These are phyloP conservation scores for Neofelis nebulosa DNA, from an alignment of 2,113 vertebrate genomes.

Conservation along the genomic window DNA sequence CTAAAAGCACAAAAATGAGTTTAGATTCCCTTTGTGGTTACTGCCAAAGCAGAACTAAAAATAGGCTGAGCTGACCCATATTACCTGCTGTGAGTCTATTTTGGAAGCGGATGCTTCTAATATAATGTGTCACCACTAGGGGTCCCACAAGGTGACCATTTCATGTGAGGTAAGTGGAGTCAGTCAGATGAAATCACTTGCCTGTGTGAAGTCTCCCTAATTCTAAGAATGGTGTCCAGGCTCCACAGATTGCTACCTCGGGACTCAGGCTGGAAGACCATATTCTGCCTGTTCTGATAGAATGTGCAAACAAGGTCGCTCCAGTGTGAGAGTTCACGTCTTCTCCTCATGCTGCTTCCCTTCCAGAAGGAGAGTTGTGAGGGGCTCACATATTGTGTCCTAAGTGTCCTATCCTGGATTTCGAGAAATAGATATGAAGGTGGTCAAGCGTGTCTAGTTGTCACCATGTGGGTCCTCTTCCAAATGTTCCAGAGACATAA, in stretches of 20 bases:
- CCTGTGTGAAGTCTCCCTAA: not conserved
- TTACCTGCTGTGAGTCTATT: not conserved
- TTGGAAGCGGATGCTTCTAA: not conserved
- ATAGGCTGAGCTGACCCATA: not conserved
- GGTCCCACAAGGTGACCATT: not conserved
- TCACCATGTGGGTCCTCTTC: not conserved
- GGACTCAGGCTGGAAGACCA: not conserved
- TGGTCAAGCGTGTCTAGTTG: not conserved
- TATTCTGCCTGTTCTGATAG: not conserved
- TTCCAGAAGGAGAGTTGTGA: not conserved
- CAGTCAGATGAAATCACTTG: not conserved
- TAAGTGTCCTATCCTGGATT: not conserved
- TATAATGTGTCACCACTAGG: not conserved
- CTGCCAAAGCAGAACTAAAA: conserved; percentile 15
- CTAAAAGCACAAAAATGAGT: not conserved
- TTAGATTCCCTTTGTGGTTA: conserved; percentile 12
- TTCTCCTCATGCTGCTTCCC: not conserved
- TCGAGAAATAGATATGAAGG: not conserved
- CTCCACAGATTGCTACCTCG: rapidly evolving
- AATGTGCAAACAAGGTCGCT: not conserved
- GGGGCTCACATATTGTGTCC: not conserved
- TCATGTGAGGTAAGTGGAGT: not conserved
- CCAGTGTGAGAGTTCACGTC: not conserved
- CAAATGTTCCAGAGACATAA: not conserved
- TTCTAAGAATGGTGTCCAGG: not conserved